Base-by-base conservation (phyloP, 53 echinoderm and acorn worm species). In the Zoroaster sp. region DNA sequence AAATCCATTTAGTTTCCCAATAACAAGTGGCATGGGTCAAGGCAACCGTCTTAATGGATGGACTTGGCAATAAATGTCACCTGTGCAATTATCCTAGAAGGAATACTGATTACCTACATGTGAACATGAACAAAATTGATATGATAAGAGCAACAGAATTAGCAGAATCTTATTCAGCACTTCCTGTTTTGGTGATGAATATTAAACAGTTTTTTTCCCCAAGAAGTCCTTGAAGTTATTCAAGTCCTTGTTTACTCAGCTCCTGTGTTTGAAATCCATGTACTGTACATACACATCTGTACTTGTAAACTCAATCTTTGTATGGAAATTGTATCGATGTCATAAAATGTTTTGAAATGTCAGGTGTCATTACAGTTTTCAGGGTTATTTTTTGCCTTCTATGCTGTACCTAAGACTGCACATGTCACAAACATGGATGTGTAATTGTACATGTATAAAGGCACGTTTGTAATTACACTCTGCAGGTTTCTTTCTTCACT, bases 1-100 rank as follows among this genome's bases (percentile, higher is more conserved):
- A 82, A 67, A 82, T 67, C 82, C 82, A 82, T 82, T 82, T 66
- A 67, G 63, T 44, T 81, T 67, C 2, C 52, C 40, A 51, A 81
- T 65, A 67, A 41, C 66, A 67, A 81, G 40, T 40, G 81, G 28
- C 66, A 17, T 41, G 46, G 82, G 82, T 43, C 82, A 82, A 82
- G 82, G 82, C 82, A 66, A 43, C 17, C 0, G 15, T 28, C 68
- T 43, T 82, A 82, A 82, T 82, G 82, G 67, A 63, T 10, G 2
- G 21, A 10, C n/a, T 11, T 21, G 67, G 37, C 80, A 38, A 80
- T 80, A 80, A 10, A 66, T 33, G 41, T 59, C 63, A 59, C 63
- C 63, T 59, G 63, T 59, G 11, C 63, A 59, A 59, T 59, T 59
- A 59, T 59, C 28, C 28, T 59, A 59, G 63, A 21, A 59, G 21